Conservation (phyloP, 2,888 invertebrate species). For the Netelia virgata region DNA sequence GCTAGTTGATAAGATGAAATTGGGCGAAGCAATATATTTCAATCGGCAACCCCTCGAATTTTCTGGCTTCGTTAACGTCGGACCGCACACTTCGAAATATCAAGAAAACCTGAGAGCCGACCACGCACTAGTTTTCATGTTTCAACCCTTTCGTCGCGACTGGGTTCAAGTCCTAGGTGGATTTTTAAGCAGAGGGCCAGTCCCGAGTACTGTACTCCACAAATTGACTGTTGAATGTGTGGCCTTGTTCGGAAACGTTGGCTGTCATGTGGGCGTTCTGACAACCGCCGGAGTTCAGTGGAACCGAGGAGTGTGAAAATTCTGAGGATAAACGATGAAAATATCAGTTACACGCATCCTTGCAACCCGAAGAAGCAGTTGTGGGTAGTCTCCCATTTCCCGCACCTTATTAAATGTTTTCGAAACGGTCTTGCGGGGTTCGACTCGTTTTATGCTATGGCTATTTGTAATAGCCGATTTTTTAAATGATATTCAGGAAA, state of each 20-base stretch:
- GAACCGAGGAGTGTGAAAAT: constrained; percentile 73
- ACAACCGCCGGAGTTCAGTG: constrained; percentile 73
- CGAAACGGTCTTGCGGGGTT: constrained; percentile 59
- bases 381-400: too few species aligned
- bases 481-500: too few species aligned
- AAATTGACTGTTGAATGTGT: constrained; percentile 72
- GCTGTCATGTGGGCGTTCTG: constrained; percentile 71
- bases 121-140: constrained; percentile 70
- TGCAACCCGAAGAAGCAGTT: too few species aligned
- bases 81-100: constrained; percentile 67
- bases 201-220: constrained; percentile 67
- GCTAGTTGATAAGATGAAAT: constrained; percentile 71
- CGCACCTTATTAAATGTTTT: constrained; percentile 68
- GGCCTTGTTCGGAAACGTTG: constrained; percentile 64
- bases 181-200: constrained; percentile 72
- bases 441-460: too few species aligned
- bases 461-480: too few species aligned
- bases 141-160: constrained; percentile 66
- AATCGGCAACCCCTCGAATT: constrained; percentile 61
- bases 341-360: constrained; percentile 37
- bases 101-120: constrained; percentile 68
- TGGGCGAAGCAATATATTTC: constrained; percentile 64
- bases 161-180: constrained; percentile 74
- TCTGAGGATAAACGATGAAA: constrained; percentile 61
- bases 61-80: constrained; percentile 70